phyloP scores from a whole-genome alignment of 2,113 vertebrate genomes.

The Podilymbus podiceps region DNA sequence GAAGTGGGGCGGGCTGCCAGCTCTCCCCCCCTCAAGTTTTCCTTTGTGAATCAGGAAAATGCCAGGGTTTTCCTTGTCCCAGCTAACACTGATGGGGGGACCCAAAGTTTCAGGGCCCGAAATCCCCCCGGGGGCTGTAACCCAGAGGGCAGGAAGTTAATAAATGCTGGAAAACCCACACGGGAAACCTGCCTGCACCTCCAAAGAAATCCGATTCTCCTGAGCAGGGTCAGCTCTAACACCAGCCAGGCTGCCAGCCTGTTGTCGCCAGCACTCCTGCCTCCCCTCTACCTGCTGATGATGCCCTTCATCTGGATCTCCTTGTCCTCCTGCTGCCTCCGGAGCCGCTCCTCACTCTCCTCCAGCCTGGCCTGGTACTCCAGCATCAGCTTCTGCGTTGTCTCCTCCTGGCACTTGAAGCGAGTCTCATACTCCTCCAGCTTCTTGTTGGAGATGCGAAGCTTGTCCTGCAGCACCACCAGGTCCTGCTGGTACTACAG shows the following conservation, averaged over 20 bases:
- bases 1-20: not conserved
- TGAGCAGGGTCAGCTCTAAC: not conserved
- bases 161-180: not conserved
- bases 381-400: conserved; percentile 92
- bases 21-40: not conserved
- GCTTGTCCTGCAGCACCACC: conserved; percentile 91
- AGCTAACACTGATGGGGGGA: not conserved
- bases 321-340: conserved; percentile 97
- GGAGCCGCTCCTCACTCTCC: conserved; percentile 93
- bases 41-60: not conserved
- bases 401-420: conserved; percentile 95
- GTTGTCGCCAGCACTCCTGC: not conserved
- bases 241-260: not conserved
- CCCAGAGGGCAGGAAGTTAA: not conserved
- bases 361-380: conserved; percentile 97
- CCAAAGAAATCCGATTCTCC: not conserved
- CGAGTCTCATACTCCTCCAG: conserved; percentile 94
- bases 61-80: not conserved
- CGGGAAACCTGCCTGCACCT: not conserved
- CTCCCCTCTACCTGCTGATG: conserved; percentile 87
- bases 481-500: conserved; percentile 92
- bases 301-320: conserved; percentile 99
- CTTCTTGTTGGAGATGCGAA: conserved; percentile 92
- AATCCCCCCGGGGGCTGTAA: not conserved
- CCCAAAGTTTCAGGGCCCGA: not conserved